Evolutionary conservation across 2,113 vertebrate genomes (phyloP), one percentile per base, ranked within the genome.

Genomic region (Hydrochoerus hydrochaeris): DNA sequence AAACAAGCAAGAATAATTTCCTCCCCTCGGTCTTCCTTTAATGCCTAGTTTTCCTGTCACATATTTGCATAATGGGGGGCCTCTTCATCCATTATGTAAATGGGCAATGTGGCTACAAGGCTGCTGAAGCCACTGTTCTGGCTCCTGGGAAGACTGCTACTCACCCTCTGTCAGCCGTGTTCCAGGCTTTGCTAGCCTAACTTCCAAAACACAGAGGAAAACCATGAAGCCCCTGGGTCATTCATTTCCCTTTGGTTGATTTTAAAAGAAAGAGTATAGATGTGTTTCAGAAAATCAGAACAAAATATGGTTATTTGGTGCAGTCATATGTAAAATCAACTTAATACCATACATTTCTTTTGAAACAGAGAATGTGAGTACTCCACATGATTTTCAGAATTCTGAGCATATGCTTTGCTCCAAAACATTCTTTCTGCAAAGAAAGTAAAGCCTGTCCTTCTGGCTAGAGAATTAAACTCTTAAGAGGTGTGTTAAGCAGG

Each of bases 41-140:
- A 89, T 97, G 94, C 95, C 96, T 91, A 95, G 92, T 97, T 97
- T 98, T 95, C 96, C 92, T 96, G 90, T 92, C 95, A 92, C 88
- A 54, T 28, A 97, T 98, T 97, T 98, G 94, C 96, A 97, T 97
- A 97, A 97, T 97, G 94, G 97, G 97, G 88, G 95, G 96, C 92
- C 97, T 97, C 97, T 94, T 71, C 96, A 97, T 97, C 92, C 90
- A 97, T 98, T 97, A 97, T 97, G 97, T 96, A 97, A 97, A 98
- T 96, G 65, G 97, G 63, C 2, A 60, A 84, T 58, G 83, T 86
- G 92, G 67, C 67, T 86, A 30, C 44, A 80, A 96, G 94, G 90
- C 24, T 97, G 95, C 46, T 78, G 86, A 88, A 94, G 96, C 96
- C 96, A 94, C 75, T 84, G 60, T 71, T 82, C 88, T 93, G 35